Evolutionary conservation across 2,113 vertebrate species (phyloP).

Genomic region (Lophura nycthemera): DNA sequence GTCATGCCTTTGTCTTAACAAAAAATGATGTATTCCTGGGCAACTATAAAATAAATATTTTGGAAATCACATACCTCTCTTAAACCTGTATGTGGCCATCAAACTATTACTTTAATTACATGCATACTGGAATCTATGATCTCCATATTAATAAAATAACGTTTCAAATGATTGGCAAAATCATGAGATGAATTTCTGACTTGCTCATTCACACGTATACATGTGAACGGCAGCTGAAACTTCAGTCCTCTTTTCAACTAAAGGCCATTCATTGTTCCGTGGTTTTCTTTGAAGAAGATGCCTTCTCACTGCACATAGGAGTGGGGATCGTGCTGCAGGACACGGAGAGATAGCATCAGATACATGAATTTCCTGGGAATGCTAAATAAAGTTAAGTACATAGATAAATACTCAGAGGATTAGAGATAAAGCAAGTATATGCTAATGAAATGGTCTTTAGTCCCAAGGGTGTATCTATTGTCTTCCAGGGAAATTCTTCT

Average conservation of each 20-base stretch:
- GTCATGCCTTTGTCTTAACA: not conserved
- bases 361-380: not conserved
- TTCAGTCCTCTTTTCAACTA: not conserved
- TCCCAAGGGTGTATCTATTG: not conserved
- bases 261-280: not conserved
- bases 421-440: not conserved
- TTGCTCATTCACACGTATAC: not conserved
- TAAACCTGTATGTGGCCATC: not conserved
- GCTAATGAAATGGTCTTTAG: not conserved
- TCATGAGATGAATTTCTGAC: not conserved
- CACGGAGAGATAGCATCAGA: not conserved
- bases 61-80: not conserved
- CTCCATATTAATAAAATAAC: not conserved
- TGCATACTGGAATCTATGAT: not conserved
- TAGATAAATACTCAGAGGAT: not conserved
- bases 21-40: not conserved
- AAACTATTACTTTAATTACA: not conserved
- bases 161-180: not conserved
- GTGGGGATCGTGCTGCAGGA: not conserved
- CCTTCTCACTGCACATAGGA: not conserved
- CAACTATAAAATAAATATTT: not conserved
- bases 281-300: not conserved
- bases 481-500: not conserved
- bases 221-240: not conserved
- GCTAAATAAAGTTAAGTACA: not conserved